These are phyloP conservation scores for Empis stercorea DNA, from an alignment of 2,888 invertebrate species.

Conservation along the genomic window DNA sequence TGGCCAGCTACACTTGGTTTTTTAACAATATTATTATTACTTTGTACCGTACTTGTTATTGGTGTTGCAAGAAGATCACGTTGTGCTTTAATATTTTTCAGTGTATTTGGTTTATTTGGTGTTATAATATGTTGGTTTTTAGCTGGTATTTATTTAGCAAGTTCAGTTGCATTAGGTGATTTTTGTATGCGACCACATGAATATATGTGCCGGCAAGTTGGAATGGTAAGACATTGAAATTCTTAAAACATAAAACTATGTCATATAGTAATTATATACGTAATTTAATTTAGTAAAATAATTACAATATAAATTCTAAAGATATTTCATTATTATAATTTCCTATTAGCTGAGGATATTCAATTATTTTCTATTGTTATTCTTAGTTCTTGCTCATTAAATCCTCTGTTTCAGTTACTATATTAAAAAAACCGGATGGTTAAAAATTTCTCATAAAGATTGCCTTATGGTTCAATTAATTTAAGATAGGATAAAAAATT, in stretches of 20 bases:
- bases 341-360: too few species aligned
- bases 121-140: slow-evolving; percentile 63
- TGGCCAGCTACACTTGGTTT: slow-evolving; percentile 37
- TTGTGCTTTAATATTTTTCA: slow-evolving; percentile 79
- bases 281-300: too few species aligned
- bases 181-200: slow-evolving; percentile 71
- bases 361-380: too few species aligned
- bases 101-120: slow-evolving; percentile 59
- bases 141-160: slow-evolving; percentile 73
- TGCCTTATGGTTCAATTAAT: too few species aligned
- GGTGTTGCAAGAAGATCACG: slow-evolving; percentile 48
- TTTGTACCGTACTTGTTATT: slow-evolving; percentile 35
- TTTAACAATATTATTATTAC: slow-evolving; percentile 29
- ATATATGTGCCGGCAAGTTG: slow-evolving; percentile 35
- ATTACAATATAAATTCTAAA: too few species aligned
- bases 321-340: too few species aligned
- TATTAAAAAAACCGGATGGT: too few species aligned
- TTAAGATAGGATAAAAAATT: too few species aligned
- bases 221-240: slow-evolving; percentile 28
- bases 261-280: too few species aligned
- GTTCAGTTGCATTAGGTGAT: slow-evolving; percentile 73
- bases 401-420: too few species aligned
- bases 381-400: too few species aligned
- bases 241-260: neutral
- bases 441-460: too few species aligned